Evolutionary conservation across 2,113 vertebrate species (phyloP).

Genomic region (Baryphthengus martii): DNA sequence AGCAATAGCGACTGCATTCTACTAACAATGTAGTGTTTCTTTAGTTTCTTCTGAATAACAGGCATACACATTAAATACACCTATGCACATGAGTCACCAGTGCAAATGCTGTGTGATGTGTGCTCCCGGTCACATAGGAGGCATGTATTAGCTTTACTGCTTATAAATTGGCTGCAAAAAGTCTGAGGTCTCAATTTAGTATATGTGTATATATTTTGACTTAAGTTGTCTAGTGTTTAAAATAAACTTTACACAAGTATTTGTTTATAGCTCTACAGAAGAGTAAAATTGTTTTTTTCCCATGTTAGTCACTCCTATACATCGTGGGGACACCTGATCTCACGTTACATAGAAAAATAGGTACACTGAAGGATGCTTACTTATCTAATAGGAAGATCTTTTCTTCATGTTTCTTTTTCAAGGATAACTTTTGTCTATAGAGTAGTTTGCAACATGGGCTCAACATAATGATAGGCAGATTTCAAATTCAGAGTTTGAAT

Average conservation of each 20-base stretch:
- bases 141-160: not conserved
- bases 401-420: not conserved
- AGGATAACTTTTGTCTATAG: not conserved
- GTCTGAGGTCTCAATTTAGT: not conserved
- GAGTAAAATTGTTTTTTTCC: not conserved
- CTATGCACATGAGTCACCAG: fast-evolving
- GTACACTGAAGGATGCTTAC: not conserved
- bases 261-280: not conserved
- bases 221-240: not conserved
- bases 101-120: not conserved
- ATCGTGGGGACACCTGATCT: not conserved
- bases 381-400: not conserved
- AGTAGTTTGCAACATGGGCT: not conserved
- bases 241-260: not conserved
- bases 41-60: not conserved
- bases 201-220: not conserved
- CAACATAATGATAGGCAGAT: not conserved
- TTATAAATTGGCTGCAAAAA: not conserved
- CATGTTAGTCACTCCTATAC: not conserved
- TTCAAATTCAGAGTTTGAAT: not conserved
- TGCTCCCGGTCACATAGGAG: not conserved
- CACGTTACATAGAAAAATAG: not conserved
- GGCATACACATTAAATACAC: not conserved
- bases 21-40: not conserved
- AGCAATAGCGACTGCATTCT: not conserved